Percentiles rank a stretch among this genome's conserved stretches.
Conservation (phyloP, 2,113 vertebrate genomes). For the Gopherus evgoodei region DNA sequence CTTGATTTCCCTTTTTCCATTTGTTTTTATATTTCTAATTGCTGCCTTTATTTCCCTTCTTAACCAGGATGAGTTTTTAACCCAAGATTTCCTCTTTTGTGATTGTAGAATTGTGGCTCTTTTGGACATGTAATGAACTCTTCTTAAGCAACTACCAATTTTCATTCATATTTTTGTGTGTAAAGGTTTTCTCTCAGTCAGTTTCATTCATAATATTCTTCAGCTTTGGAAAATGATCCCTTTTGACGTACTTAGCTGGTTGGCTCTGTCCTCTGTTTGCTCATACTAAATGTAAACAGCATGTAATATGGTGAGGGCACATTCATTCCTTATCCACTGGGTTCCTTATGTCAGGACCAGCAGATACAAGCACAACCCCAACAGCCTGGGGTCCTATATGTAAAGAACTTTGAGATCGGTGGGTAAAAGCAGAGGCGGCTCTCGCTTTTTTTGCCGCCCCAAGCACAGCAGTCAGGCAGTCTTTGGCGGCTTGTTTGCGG, state of each 20-base stretch:
- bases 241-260: not conserved
- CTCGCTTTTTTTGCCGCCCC: too few relatives aligned
- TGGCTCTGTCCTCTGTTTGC: not conserved
- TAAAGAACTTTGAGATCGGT: not conserved
- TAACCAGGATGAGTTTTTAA: not conserved
- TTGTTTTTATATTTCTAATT: not conserved
- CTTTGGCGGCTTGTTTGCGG: too few relatives aligned
- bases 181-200: accelerated
- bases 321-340: not conserved
- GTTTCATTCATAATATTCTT: not conserved
- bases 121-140: not conserved
- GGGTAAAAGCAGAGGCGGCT: not conserved
- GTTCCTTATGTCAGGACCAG: not conserved
- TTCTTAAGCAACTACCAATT: not conserved
- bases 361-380: not conserved
- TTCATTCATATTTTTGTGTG: not conserved
- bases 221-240: not conserved
- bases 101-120: not conserved
- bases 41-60: not conserved
- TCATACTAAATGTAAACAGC: not conserved
- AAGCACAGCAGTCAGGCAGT: too few relatives aligned
- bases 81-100: not conserved
- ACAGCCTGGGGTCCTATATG: not conserved
- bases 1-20: not conserved
- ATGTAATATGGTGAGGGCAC: accelerated